Base-by-base conservation (phyloP, 2,797 vertebrate genomes). In the Semotilus atromaculatus region DNA sequence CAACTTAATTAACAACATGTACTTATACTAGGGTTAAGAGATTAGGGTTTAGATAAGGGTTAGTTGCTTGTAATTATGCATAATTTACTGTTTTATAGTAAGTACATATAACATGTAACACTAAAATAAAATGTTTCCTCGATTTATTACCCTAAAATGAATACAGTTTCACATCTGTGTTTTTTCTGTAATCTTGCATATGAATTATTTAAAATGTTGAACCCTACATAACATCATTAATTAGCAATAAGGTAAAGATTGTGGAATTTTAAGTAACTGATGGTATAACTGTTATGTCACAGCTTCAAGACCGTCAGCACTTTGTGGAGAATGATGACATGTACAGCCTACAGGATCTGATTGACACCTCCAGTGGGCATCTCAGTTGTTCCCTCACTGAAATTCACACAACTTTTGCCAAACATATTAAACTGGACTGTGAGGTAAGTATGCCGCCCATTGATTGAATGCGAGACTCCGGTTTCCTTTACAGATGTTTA, bases 301-400 rank as follows among this genome's bases (percentile, higher is more conserved):
- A 99, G 98, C 95, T 99, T 84, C 98, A 99, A 89, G 97, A 99
- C 82, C 95, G 98, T 6, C 98, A 99, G 94, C 98, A 99, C 92
- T 99, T 99, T 88, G 98, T 99, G 92, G 98, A 99, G 93, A 99
- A 99, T 0, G 97, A 98, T 0, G 98, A 99, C 93, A 99, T 99
- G 98, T 99, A 99, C 94, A 99, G 97, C 0, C 93, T 99, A 66
- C 98, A 99, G 94, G 98, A 99, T 93, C 93, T 99, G 83, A 95
- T 99, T 0, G 98, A 99, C 71, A 95, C 97, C 7, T 96, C 95
- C 84, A 95, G 94, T 0, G 98, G 97, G 16, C 96, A 96, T 85
- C 96, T 99, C 14, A 93, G 97, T 92, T 97, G 96, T 86, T 98
- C 98, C 0, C 96, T 99, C 75, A 97, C 98, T 0, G 98, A 99